Evolutionary conservation across 2,888 invertebrate genomes (phyloP).

Genomic region (Lithosia quadra): DNA sequence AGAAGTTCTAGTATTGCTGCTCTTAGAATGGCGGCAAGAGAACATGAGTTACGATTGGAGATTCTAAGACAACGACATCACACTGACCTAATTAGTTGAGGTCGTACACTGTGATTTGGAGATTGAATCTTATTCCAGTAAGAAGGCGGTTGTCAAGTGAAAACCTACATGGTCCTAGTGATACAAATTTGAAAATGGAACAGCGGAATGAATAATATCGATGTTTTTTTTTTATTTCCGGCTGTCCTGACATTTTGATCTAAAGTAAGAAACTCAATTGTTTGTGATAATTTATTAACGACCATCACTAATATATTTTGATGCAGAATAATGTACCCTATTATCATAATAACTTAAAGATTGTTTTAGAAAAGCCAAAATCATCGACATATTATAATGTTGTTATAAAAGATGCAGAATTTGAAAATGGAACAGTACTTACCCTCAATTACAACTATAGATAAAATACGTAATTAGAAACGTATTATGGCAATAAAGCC

Average conservation of each 20-base stretch:
- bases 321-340: neutral
- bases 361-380: neutral
- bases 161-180: constrained; percentile 11
- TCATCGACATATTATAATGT: neutral
- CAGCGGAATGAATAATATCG: neutral
- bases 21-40: constrained; percentile 94
- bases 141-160: constrained; percentile 8
- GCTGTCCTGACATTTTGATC: constrained; percentile 1
- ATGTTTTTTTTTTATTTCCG: neutral
- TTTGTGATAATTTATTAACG: constrained; percentile 2
- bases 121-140: constrained; percentile 20
- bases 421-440: neutral
- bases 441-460: neutral
- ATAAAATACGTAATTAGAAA: constrained; percentile 12
- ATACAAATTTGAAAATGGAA: neutral
- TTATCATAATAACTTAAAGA: neutral
- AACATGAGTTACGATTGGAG: constrained; percentile 95
- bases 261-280: constrained; percentile 6
- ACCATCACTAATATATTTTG: neutral
- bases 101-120: constrained; percentile 32
- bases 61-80: constrained; percentile 92
- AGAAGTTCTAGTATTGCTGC: constrained; percentile 96
- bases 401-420: neutral
- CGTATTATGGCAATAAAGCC: constrained; percentile 47
- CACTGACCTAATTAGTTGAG: constrained; percentile 93